Evolutionary conservation across 2,113 vertebrate genomes (phyloP), one percentile per base, ranked within the genome.

Genomic region (Nibea coibor): DNA sequence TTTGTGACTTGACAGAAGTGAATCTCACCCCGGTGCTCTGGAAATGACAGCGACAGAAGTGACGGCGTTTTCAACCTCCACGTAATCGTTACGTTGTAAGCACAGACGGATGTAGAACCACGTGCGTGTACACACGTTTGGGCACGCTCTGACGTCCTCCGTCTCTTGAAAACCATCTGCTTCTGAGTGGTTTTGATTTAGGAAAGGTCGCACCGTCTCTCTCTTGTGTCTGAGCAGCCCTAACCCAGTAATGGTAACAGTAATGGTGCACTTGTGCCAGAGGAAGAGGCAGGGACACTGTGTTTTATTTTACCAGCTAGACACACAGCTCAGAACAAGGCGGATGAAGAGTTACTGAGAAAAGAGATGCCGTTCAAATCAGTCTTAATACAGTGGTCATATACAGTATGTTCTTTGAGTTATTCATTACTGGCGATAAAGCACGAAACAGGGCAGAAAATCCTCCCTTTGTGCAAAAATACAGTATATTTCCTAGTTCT

Each of bases 131-230:
- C 35, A 15, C 14, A 68, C 72, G 75, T 43, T 39, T 24, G 53
- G 6, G 19, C 22, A 1, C 1, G 31, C 24, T 28, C 48, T 51
- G 26, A 78, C 58, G 57, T 69, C 42, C n/a, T 57, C 35, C 19
- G 24, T 42, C 26, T 24, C 17, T 9, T 1, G 2, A 71, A 71
- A 84, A 71, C 75, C 59, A 75, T 80, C 45, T 58, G 17, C 72
- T 71, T 71, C 64, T 78, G 64, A 85, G 79, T 85, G 87, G 35
- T 83, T 86, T 81, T 63, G 73, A 78, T 83, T 83, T 57, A 66
- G 64, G 63, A 77, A 57, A 53, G 50, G 48, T 75, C 7, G 9
- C 28, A 51, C 71, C 31, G 48, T 72, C 12, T 57, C 19, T 72
- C 70, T 77, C 14, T 47, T 7, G 57, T 43, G 64, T 69, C 75